phyloP scores from a whole-genome alignment of 2,888 invertebrate species.

The Spilarctia lutea region DNA sequence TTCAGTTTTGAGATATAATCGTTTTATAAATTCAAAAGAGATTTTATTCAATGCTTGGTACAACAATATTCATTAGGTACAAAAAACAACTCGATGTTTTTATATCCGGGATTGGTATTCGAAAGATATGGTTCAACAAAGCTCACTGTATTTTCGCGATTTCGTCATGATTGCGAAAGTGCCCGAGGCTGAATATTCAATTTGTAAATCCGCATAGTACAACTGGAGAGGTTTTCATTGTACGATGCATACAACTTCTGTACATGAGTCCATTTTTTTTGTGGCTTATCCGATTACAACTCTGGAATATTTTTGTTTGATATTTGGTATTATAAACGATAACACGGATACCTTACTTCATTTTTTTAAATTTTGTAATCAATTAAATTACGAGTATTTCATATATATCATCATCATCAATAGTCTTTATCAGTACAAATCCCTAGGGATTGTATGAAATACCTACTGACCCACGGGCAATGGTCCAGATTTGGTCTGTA shows the following conservation, averaged over 20 bases:
- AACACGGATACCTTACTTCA: not conserved
- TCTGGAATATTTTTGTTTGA: not conserved
- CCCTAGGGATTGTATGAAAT: no score
- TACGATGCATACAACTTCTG: conserved; percentile 5
- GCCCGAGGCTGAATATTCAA: conserved; percentile 55
- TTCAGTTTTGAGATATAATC: not conserved
- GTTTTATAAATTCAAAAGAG: not conserved
- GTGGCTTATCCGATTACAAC: conserved; percentile 1
- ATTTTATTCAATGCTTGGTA: not conserved
- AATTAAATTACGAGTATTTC: no score
- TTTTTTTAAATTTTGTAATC: no score
- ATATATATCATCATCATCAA: no score
- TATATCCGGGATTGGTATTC: conserved; percentile 11
- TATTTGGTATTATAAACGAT: not conserved
- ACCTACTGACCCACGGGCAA: no score
- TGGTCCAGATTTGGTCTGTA: no score
- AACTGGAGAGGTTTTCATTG: conserved; percentile 35
- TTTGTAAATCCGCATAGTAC: conserved; percentile 55
- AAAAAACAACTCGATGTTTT: conserved; percentile 11
- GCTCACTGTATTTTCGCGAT: conserved; percentile 42
- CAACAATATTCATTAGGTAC: conserved; percentile 6
- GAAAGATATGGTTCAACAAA: conserved; percentile 24
- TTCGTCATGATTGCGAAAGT: conserved; percentile 48
- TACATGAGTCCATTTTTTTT: conserved; percentile 3
- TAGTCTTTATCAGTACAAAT: no score